Evolutionary conservation across 1,140 invertebrate species (phyloP).

Genomic region (Drosophila pectinifera): DNA sequence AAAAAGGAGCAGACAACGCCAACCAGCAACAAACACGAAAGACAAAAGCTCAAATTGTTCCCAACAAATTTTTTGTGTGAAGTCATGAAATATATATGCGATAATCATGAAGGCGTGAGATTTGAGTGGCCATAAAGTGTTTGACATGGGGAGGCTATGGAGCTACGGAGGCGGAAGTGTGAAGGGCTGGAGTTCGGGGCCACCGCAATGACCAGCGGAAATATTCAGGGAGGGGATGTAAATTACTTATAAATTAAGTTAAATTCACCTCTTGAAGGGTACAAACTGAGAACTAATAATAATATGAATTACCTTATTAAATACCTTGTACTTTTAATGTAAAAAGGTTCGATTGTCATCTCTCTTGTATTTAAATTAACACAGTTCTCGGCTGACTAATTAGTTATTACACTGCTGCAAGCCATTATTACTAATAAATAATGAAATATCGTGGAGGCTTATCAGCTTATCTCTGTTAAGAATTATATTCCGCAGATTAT

Average conservation of each 20-base stretch:
- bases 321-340: background rate
- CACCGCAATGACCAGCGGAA: slow-evolving; percentile 31
- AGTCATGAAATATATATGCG: slow-evolving; percentile 57
- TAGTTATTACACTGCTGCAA: background rate
- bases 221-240: background rate
- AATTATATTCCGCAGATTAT: background rate
- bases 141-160: slow-evolving; percentile 15
- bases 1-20: slow-evolving; percentile 24
- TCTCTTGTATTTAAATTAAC: background rate
- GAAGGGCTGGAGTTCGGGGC: background rate
- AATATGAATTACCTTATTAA: too few species aligned
- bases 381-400: background rate
- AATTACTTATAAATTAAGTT: slow-evolving; percentile 31
- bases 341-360: background rate
- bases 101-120: slow-evolving; percentile 51
- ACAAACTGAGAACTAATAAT: background rate
- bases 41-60: slow-evolving; percentile 44
- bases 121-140: slow-evolving; percentile 54
- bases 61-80: slow-evolving; percentile 45
- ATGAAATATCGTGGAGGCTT: background rate
- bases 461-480: too few species aligned
- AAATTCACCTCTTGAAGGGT: background rate
- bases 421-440: background rate
- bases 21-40: slow-evolving; percentile 45
- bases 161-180: background rate